phyloP scores from a whole-genome alignment of 1,140 invertebrate species.

The Kradibia gibbosae region DNA sequence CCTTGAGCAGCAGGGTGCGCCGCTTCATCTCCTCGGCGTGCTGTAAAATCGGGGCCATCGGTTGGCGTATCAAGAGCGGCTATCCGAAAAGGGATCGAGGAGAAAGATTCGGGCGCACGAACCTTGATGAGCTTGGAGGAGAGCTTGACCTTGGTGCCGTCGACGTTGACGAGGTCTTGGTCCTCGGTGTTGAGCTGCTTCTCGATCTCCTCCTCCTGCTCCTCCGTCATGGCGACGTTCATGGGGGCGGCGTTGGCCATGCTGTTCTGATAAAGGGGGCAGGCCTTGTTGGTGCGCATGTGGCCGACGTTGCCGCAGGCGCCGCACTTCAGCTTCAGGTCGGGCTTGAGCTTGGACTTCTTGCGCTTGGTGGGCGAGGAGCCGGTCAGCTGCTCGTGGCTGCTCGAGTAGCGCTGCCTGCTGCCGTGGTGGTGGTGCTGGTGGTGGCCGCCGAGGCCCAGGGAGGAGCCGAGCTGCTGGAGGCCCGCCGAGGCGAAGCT shows the following conservation, averaged over 20 bases:
- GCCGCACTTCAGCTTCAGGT: constrained; percentile 95
- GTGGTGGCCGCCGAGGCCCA: background rate
- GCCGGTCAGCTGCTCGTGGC: constrained; percentile 65
- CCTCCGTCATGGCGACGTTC: constrained; percentile 85
- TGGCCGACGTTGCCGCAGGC: constrained; percentile 93
- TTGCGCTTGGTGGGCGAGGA: constrained; percentile 78
- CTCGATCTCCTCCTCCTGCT: constrained; percentile 87
- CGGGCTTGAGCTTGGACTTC: constrained; percentile 89
- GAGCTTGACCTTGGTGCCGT: constrained; percentile 90
- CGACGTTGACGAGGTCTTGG: constrained; percentile 92
- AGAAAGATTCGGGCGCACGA: no score
- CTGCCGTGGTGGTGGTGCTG: constrained; percentile 29
- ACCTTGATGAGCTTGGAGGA: constrained; percentile 88
- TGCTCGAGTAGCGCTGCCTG: constrained; percentile 60
- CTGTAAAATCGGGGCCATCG: constrained; percentile 62
- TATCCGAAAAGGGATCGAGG: no score
- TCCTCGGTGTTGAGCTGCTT: constrained; percentile 83
- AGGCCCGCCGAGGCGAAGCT: constrained; percentile 54
- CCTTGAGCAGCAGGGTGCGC: constrained; percentile 85
- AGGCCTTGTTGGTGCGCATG: constrained; percentile 95
- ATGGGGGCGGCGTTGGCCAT: constrained; percentile 76
- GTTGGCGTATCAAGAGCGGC: no score
- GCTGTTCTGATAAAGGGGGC: constrained; percentile 89
- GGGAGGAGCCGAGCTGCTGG: constrained; percentile 52
- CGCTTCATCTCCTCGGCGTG: constrained; percentile 87